Base-by-base conservation (phyloP, 1,140 invertebrate species). In the Phenacoccus solenopsis region DNA sequence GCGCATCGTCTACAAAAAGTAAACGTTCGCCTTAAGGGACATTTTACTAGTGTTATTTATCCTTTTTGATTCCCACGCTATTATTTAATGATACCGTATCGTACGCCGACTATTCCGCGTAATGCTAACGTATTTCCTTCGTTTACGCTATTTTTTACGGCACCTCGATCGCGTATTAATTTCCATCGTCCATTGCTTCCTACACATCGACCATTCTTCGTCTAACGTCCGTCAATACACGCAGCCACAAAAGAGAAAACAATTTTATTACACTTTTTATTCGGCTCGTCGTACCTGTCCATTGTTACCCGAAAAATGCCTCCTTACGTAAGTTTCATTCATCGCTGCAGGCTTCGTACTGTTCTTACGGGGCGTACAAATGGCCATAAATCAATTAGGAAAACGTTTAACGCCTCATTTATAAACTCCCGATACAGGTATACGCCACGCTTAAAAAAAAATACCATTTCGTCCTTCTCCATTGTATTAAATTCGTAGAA, bases 41-140 rank as follows among this genome's bases (percentile, higher is more conserved):
- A 49, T 49, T 49, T 49, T 49, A 49, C 38, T 16, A 49, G 38
- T 49, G 38, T 49, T 49, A 49, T 49, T 49, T 49, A 49, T 49
- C 38, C 38, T 49, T 49, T 49, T 49, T n/a, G n/a, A 49, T 49
- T 49, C 38, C 38, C 38, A 49, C 38, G 38, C 38, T 49, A 49
- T 49, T 49, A 49, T 49, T 49, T 49, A 49, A 49, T 49, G 38
- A 49, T 49, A 49, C 38, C 16, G 5, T 49, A 49, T 49, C n/a
- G n/a, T n/a, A n/a, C n/a, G n/a, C n/a, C n/a, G n/a, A n/a, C n/a
- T n/a, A n/a, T n/a, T n/a, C n/a, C n/a, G n/a, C n/a, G n/a, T n/a
- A n/a, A n/a, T n/a, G n/a, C n/a, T n/a, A n/a, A n/a, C n/a, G n/a
- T n/a, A n/a, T n/a, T n/a, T n/a, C n/a, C n/a, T n/a, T n/a, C n/a